A percentile compares a stretch with the other conserved stretches of the same genome.
Evolutionary conservation across 37 sponge, comb jelly and placozoan genomes (phyloP).

Genomic region (Beroe ovata): DNA sequence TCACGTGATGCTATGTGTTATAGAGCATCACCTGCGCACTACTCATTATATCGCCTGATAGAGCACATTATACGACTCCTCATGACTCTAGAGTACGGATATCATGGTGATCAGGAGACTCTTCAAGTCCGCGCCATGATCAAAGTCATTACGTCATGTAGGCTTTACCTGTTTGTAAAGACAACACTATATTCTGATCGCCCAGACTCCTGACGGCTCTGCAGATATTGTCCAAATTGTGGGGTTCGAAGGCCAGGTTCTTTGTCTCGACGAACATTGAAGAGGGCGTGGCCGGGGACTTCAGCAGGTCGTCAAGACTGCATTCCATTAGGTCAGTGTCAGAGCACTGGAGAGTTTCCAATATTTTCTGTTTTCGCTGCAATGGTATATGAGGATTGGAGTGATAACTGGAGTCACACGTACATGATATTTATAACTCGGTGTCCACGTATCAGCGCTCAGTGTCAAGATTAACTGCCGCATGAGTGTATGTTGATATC

Average conservation of each 20-base stretch:
- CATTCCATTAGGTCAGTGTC: constrained; percentile 33
- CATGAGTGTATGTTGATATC: not conserved
- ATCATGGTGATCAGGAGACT: not conserved
- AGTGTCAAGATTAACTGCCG: no score
- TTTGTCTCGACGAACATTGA: not conserved
- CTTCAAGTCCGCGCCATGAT: not conserved
- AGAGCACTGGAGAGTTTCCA: constrained; percentile 35
- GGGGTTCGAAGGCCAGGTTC: constrained; percentile 26
- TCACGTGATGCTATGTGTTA: no score
- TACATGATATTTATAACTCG: no score
- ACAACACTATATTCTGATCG: constrained; percentile 24
- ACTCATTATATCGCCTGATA: no score
- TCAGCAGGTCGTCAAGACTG: not conserved
- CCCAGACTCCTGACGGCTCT: constrained; percentile 42
- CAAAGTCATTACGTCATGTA: no score
- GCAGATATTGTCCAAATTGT: constrained; percentile 54
- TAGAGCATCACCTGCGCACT: no score
- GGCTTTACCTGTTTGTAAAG: constrained; percentile 53
- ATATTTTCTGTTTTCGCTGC: constrained; percentile 28
- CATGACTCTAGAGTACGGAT: no score
- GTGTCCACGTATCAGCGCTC: no score
- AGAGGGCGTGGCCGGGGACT: not conserved
- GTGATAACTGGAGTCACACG: no score
- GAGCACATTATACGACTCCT: no score
- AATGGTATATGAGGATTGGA: no score